Conservation (phyloP, 2,113 vertebrate species). For the Diadophis punctatus region DNA sequence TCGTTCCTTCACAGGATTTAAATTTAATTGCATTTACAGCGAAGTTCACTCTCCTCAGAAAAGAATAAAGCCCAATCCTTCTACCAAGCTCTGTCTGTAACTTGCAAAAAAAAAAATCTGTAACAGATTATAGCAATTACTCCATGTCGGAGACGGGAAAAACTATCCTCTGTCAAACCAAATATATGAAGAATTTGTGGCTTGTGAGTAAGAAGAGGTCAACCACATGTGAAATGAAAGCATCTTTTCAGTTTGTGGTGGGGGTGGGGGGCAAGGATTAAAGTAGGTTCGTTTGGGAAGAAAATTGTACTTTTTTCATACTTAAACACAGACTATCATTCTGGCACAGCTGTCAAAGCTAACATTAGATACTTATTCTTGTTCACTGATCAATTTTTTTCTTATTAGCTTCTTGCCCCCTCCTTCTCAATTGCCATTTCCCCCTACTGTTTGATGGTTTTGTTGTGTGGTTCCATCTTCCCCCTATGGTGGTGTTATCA, state of each 20-base stretch:
- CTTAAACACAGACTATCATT: not conserved
- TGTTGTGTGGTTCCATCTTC: not conserved
- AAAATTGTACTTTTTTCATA: not conserved
- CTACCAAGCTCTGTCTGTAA: not conserved
- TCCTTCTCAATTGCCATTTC: slow-evolving; percentile 8
- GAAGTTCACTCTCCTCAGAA: not conserved
- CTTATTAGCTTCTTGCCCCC: slow-evolving; percentile 1
- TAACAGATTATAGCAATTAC: not conserved
- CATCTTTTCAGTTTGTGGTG: not conserved
- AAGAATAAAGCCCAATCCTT: not conserved
- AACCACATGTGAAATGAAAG: not conserved
- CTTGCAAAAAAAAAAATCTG: not conserved
- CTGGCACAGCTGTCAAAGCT: not conserved
- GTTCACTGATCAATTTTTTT: slow-evolving; percentile 2
- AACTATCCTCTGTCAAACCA: not conserved
- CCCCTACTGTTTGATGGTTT: not conserved
- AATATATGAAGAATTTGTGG: not conserved
- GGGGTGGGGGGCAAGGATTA: not conserved
- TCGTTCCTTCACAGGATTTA: not conserved
- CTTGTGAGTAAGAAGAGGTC: not conserved
- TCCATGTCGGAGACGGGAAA: not conserved
- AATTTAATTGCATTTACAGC: slow-evolving; percentile 13
- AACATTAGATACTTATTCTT: not conserved
- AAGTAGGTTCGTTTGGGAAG: not conserved
- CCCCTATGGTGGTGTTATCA: slow-evolving; percentile 32